Evolutionary conservation across 2,888 invertebrate species (phyloP).

Genomic region (Dorcus hopei): DNA sequence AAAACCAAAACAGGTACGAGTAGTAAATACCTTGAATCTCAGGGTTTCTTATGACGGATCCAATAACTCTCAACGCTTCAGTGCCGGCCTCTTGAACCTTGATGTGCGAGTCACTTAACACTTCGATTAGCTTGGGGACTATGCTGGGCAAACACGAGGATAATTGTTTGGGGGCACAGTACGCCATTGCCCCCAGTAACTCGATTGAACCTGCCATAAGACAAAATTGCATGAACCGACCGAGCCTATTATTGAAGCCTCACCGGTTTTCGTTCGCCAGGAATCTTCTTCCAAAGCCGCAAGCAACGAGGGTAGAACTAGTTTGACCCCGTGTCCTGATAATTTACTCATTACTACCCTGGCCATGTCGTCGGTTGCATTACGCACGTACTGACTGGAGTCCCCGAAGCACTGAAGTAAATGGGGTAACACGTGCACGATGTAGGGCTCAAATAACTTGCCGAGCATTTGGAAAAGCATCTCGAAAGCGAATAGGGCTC

Average conservation of each 20-base stretch:
- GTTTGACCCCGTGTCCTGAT: constrained; percentile 95
- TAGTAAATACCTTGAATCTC: constrained; percentile 79
- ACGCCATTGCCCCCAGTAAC: constrained; percentile 95
- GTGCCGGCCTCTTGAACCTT: constrained; percentile 97
- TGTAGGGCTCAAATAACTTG: constrained; percentile 96
- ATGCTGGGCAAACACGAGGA: constrained; percentile 97
- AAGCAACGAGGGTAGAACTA: constrained; percentile 90
- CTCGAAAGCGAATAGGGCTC: constrained; percentile 95
- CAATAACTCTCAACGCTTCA: constrained; percentile 92
- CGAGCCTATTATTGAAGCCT: constrained; percentile 10
- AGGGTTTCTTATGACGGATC: constrained; percentile 96
- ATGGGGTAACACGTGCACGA: constrained; percentile 94
- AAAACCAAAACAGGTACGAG: neutral
- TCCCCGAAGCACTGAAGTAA: constrained; percentile 95
- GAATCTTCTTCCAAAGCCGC: constrained; percentile 95
- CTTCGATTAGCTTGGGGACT: constrained; percentile 95
- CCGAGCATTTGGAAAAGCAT: constrained; percentile 94
- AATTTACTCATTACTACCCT: constrained; percentile 93
- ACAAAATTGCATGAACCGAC: neutral
- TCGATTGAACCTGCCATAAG: constrained; percentile 78
- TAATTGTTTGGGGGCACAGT: constrained; percentile 97
- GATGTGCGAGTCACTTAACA: constrained; percentile 94
- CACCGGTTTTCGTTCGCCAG: constrained; percentile 95
- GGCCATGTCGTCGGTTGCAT: constrained; percentile 95
- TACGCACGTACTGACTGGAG: constrained; percentile 89